A percentile compares a stretch with the other conserved stretches of the same genome.
phyloP scores from a whole-genome alignment of 1,140 invertebrate species.

The Galendromus occidentalis region DNA sequence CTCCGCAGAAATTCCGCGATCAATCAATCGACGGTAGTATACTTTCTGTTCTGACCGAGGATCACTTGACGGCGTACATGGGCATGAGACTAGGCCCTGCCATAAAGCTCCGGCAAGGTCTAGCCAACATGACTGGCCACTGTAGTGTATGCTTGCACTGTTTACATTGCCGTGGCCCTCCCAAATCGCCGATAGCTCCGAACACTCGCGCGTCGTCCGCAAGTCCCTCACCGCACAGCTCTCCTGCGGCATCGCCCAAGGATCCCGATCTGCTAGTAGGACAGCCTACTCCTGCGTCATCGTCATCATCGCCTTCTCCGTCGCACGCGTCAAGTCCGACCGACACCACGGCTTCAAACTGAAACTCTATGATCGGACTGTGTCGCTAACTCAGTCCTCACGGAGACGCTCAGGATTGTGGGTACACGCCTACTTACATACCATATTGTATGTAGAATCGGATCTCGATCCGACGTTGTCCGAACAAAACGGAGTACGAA shows the following conservation, averaged over 20 bases:
- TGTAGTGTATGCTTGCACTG: constrained; percentile 48
- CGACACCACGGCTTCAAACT: no score
- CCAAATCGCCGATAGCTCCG: neutral
- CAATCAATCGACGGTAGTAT: constrained; percentile 72
- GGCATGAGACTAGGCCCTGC: constrained; percentile 83
- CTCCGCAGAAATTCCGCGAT: constrained; percentile 68
- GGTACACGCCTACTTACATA: no score
- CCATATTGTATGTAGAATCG: no score
- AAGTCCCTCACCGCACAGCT: constrained; percentile 1
- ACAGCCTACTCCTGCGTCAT: constrained; percentile 7
- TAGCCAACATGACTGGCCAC: constrained; percentile 53
- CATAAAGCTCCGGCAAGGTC: constrained; percentile 57
- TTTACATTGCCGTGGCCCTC: constrained; percentile 39
- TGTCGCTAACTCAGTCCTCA: no score
- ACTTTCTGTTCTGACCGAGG: constrained; percentile 65
- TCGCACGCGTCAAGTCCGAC: neutral
- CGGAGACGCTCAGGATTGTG: no score
- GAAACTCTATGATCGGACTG: no score
- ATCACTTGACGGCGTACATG: constrained; percentile 68
- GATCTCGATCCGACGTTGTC: no score
- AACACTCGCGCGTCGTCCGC: neutral
- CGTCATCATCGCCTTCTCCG: neutral
- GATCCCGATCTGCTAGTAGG: neutral
- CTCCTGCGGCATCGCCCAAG: neutral
- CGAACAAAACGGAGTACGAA: no score